phyloP scores from a whole-genome alignment of 2,888 invertebrate species.

The Ariolimax columbianus region DNA sequence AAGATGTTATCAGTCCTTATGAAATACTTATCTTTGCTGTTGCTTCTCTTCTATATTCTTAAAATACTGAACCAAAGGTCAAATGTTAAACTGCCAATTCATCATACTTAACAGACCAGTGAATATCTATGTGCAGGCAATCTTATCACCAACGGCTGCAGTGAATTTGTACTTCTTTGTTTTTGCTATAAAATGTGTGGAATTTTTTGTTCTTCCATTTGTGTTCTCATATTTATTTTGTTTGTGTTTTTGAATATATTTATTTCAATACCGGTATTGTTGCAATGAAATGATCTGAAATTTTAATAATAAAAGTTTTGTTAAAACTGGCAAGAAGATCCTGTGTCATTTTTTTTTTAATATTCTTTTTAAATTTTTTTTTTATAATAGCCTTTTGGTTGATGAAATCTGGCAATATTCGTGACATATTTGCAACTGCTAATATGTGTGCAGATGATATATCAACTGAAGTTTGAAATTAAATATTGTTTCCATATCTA shows the following conservation, averaged over 20 bases:
- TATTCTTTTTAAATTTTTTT: conserved; percentile 10
- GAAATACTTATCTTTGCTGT: no score
- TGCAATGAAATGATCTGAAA: conserved; percentile 40
- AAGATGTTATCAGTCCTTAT: no score
- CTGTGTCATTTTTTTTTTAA: conserved; percentile 13
- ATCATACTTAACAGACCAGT: neutral
- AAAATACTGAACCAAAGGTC: neutral
- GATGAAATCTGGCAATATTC: neutral
- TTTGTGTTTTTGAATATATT: conserved; percentile 12
- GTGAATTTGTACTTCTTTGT: conserved; percentile 5
- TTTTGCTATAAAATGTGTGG: conserved; percentile 12
- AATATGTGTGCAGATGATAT: neutral
- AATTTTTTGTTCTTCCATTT: conserved; percentile 32
- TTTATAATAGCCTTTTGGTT: neutral
- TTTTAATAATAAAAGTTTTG: conserved; percentile 36
- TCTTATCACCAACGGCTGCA: conserved; percentile 22
- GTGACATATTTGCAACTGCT: neutral
- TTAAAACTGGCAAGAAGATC: neutral
- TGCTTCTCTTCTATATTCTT: no score
- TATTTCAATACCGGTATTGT: conserved; percentile 41
- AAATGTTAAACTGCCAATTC: neutral
- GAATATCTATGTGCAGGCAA: conserved; percentile 26
- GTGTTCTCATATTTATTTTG: conserved; percentile 27
- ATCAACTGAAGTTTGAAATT: neutral
- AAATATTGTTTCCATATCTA: neutral